Conservation (phyloP, 1,140 invertebrate genomes). For the Mamestra configurata region DNA sequence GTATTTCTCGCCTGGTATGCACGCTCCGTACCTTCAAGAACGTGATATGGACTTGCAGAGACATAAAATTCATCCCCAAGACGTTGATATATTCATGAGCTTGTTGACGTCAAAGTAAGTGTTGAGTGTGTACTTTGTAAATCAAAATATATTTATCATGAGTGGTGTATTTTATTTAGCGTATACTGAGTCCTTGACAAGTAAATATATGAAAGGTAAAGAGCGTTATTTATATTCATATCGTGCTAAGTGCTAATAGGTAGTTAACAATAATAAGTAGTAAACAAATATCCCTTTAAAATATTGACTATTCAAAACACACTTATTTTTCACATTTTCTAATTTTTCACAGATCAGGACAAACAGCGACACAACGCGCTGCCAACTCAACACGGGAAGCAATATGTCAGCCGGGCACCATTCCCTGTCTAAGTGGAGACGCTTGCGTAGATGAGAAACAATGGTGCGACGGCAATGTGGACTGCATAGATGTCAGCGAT, state of each 20-base stretch:
- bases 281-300: too few species aligned
- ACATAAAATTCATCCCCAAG: conserved; percentile 74
- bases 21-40: conserved; percentile 56
- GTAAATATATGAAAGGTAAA: too few species aligned
- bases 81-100: conserved; percentile 74
- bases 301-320: too few species aligned
- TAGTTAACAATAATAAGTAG: too few species aligned
- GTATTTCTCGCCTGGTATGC: conserved; percentile 49
- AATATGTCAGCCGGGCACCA: conserved; percentile 70
- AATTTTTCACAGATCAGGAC: conserved; percentile 46
- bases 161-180: neutral
- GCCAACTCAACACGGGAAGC: conserved; percentile 59
- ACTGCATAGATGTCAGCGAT: conserved; percentile 95
- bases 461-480: conserved; percentile 92
- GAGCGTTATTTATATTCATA: too few species aligned
- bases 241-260: too few species aligned
- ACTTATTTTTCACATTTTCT: too few species aligned
- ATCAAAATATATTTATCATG: neutral
- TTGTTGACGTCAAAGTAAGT: conserved; percentile 67
- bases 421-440: conserved; percentile 73
- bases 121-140: neutral
- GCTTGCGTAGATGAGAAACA: conserved; percentile 89
- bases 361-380: conserved; percentile 38
- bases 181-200: neutral
- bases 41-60: conserved; percentile 57